Conservation (phyloP, 2,888 invertebrate genomes). For the Drosophila cognata region DNA sequence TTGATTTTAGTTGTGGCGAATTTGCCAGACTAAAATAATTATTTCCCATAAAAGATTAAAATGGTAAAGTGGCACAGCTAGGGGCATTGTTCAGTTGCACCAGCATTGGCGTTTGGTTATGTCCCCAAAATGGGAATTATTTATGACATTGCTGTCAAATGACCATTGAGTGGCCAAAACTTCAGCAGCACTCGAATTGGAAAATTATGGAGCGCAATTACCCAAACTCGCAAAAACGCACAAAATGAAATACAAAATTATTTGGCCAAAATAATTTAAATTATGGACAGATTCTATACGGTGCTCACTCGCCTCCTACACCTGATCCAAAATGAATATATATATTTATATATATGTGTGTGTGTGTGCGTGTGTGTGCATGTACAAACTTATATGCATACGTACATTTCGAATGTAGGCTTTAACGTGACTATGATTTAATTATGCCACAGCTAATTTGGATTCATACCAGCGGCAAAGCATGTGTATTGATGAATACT, state of each 20-base stretch:
- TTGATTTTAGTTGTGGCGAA: slow-evolving; percentile 44
- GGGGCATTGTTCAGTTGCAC: slow-evolving; percentile 43
- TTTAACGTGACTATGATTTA: slow-evolving; percentile 62
- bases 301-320: slow-evolving; percentile 8
- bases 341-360: neutral
- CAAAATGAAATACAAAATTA: slow-evolving; percentile 57
- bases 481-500: slow-evolving; percentile 10
- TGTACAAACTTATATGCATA: neutral
- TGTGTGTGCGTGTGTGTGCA: neutral
- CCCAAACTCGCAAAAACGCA: slow-evolving; percentile 21
- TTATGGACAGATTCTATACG: slow-evolving; percentile 61
- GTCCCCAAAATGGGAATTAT: slow-evolving; percentile 44
- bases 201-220: slow-evolving; percentile 24
- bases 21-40: slow-evolving; percentile 53
- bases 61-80: slow-evolving; percentile 1
- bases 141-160: slow-evolving; percentile 41
- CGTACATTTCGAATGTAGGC: slow-evolving; percentile 37
- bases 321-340: neutral
- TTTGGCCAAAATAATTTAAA: slow-evolving; percentile 63
- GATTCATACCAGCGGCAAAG: slow-evolving; percentile 9
- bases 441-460: slow-evolving; percentile 48
- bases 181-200: slow-evolving; percentile 42
- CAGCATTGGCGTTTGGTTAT: neutral
- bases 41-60: slow-evolving; percentile 47
- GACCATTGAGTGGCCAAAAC: slow-evolving; percentile 29